phyloP scores from a whole-genome alignment of 2,888 invertebrate species.

The Magallana nippona region DNA sequence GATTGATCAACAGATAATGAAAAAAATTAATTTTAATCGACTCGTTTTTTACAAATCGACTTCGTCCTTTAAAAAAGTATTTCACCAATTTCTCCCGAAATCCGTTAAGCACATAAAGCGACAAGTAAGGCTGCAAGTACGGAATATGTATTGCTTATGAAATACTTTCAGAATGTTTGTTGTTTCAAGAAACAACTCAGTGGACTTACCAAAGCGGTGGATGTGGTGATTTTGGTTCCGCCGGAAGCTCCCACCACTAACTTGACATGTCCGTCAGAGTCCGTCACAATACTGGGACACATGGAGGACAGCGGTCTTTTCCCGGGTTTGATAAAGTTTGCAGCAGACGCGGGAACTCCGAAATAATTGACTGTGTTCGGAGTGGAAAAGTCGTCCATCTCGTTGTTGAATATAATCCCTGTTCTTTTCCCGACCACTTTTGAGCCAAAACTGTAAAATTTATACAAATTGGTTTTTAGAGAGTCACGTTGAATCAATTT shows the following conservation, averaged over 20 bases:
- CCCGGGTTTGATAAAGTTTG: slow-evolving; percentile 90
- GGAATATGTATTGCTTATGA: too few relatives aligned
- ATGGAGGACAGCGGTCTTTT: slow-evolving; percentile 94
- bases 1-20: too few relatives aligned
- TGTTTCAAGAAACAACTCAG: not conserved
- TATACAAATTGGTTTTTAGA: too few relatives aligned
- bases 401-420: slow-evolving; percentile 94
- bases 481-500: not conserved
- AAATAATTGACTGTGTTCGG: slow-evolving; percentile 81
- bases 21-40: too few relatives aligned
- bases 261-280: slow-evolving; percentile 84
- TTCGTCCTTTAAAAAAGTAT: too few relatives aligned
- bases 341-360: slow-evolving; percentile 85
- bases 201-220: slow-evolving; percentile 81
- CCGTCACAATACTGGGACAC: slow-evolving; percentile 89
- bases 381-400: slow-evolving; percentile 94
- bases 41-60: too few relatives aligned
- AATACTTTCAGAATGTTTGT: too few relatives aligned
- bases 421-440: slow-evolving; percentile 80
- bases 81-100: too few relatives aligned
- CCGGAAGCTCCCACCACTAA: slow-evolving; percentile 92
- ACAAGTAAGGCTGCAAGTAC: too few relatives aligned
- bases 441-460: slow-evolving; percentile 87
- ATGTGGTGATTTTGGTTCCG: slow-evolving; percentile 93
- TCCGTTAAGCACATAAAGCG: too few relatives aligned